Evolutionary conservation across 2,888 invertebrate species (phyloP), one percentile per base, ranked within the genome.

Genomic region (Chromoteleia sp.): DNA sequence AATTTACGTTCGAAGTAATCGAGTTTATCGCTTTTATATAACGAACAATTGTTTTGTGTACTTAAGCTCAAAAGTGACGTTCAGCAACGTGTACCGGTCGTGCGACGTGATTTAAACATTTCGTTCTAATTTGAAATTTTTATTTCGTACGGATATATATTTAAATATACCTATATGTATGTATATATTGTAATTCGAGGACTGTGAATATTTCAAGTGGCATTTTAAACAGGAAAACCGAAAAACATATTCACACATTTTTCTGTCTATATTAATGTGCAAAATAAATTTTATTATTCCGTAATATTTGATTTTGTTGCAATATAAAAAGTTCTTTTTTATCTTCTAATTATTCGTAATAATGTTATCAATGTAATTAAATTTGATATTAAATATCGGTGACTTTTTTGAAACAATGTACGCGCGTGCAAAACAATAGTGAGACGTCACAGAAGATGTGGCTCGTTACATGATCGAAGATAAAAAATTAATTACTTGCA

Each of bases 11-110:
- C 17, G 5, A 19, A 36, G 12, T 6, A 17, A 15, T 59, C 12
- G 15, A 41, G 43, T 43, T 59, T 43, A 59, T 59, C 43, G 21
- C 45, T 43, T 63, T 30, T 48, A 43, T 33, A 15, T 43, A 15
- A 59, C 59, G 43, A 59, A 52, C 30, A 15, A 30, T 21, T 29
- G 45, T 17, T 14, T 43, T 33, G 48, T 48, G 63, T 17, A 6
- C 48, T 43, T 45, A 21, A 29, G 30, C 6, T 36, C 33, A 33
- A 19, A 63, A 48, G 63, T 63, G 48, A 30, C 48, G 36, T 63
- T 63, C 2, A 17, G 12, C 14, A 30, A 30, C 19, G 63, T 48
- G 48, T 25, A 17, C 14, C 21, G 48, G 12, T 29, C 12, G 5
- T 48, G 30, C 29, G 14, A 2, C 6, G 43, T 61, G 61, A 25